These are phyloP conservation scores for Copidosoma aretas DNA, from an alignment of 2,888 invertebrate genomes.

Conservation along the genomic window DNA sequence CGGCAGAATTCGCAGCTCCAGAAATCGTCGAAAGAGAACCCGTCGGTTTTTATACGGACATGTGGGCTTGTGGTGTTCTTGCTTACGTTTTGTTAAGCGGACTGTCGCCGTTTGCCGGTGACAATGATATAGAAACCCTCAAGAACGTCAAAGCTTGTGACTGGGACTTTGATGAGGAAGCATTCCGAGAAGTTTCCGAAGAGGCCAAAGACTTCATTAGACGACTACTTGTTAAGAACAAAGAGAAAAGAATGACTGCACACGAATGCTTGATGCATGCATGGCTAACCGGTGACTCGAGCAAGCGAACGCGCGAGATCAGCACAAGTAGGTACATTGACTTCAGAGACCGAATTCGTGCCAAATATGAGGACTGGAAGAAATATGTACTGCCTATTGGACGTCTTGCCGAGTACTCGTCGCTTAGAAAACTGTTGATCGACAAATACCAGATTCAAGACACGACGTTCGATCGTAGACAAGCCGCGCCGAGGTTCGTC, in stretches of 20 bases:
- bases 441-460: slow-evolving; percentile 98
- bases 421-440: slow-evolving; percentile 91
- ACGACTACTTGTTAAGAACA: slow-evolving; percentile 87
- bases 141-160: slow-evolving; percentile 98
- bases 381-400: slow-evolving; percentile 94
- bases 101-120: slow-evolving; percentile 97
- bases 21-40: slow-evolving; percentile 99
- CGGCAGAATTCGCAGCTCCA: slow-evolving; percentile 99
- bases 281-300: slow-evolving; percentile 92
- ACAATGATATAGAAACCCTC: slow-evolving; percentile 96
- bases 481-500: slow-evolving; percentile 98
- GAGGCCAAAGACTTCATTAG: slow-evolving; percentile 98
- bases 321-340: slow-evolving; percentile 84
- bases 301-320: slow-evolving; percentile 77
- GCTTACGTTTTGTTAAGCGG: slow-evolving; percentile 98
- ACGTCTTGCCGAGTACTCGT: slow-evolving; percentile 95
- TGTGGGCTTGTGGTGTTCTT: slow-evolving; percentile 99
- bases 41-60: slow-evolving; percentile 99
- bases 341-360: slow-evolving; percentile 86
- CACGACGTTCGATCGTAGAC: slow-evolving; percentile 92
- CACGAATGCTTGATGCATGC: slow-evolving; percentile 95
- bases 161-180: slow-evolving; percentile 98
- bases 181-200: slow-evolving; percentile 92
- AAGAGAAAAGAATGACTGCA: slow-evolving; percentile 98
- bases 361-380: slow-evolving; percentile 80